A percentile compares a stretch with the other conserved stretches of the same genome.
Evolutionary conservation across 2,113 vertebrate species (phyloP).

Genomic region (Scomber colias): DNA sequence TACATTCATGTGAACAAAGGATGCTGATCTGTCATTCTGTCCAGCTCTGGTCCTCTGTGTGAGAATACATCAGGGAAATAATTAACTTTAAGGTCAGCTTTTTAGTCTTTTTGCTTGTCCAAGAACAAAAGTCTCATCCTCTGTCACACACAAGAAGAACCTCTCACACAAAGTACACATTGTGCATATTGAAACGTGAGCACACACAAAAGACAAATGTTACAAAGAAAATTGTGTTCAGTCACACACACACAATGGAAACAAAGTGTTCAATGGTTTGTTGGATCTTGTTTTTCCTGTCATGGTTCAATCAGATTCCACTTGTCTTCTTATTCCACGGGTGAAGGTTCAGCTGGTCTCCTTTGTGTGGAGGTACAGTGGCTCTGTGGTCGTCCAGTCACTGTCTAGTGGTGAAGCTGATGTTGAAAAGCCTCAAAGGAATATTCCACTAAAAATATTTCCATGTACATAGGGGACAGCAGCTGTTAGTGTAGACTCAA

Average conservation of each 20-base stretch:
- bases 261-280: constrained; percentile 3
- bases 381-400: no score
- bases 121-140: neutral
- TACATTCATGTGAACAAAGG: no score
- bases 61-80: constrained; percentile 4
- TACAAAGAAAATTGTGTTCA: neutral
- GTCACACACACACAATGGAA: constrained; percentile 2
- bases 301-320: neutral
- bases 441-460: no score
- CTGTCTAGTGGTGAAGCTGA: no score
- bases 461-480: no score
- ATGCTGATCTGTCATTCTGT: neutral
- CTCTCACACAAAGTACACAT: neutral
- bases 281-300: constrained; percentile 16
- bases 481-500: no score
- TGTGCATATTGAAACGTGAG: neutral
- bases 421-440: no score
- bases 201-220: neutral
- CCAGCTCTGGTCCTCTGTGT: neutral
- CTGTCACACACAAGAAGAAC: neutral
- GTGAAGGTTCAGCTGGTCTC: neutral
- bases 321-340: no score
- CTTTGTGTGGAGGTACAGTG: neutral
- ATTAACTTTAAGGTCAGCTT: constrained; percentile 1
- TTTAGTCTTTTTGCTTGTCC: neutral